Evolutionary conservation across 2,113 vertebrate species (phyloP), one percentile per base, ranked within the genome.

Genomic region (Petroica traversi): DNA sequence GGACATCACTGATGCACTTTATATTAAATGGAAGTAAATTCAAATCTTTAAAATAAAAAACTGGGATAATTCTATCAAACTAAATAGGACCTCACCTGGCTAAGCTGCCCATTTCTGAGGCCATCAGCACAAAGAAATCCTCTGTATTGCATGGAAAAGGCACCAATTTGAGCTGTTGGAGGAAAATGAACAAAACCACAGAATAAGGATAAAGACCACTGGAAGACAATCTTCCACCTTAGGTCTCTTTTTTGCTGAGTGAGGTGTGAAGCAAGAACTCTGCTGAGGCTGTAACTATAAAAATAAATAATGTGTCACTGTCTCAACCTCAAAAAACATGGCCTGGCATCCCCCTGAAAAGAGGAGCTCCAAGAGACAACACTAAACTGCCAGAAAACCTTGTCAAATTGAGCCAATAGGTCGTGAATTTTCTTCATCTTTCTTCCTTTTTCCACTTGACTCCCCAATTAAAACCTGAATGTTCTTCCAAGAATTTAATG

Each of bases 1-100:
- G 9, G n/a, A 13, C 8, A 7, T 8, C 36, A 36, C 3, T 67
- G 25, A 28, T 1, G 2, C 0, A 1, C 4, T 72, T 88, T 23
- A 7, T 33, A 34, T 19, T 31, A 33, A 58, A 23, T 1, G 5
- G 15, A 79, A 40, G 7, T 18, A 48, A 89, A 85, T 59, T 13
- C 6, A 55, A 41, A 34, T 12, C 63, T 63, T 41, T 58, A 9
- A 88, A 74, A 26, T 7, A 25, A 94, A 73, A 73, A 26, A 1
- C 4, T 2, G 8, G 6, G 15, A 15, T 8, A 75, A 14, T 61
- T 81, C 40, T n/a, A 19, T 48, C 31, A 43, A 72, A 51, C 8
- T 3, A 40, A 71, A 64, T 7, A 59, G 29, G 33, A 46, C 25
- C 28, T 5, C 14, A 38, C 52, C 28, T 68, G 8, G 11, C 36